phyloP scores from a whole-genome alignment of 2,113 vertebrate genomes.

The Sebastes schlegelii region DNA sequence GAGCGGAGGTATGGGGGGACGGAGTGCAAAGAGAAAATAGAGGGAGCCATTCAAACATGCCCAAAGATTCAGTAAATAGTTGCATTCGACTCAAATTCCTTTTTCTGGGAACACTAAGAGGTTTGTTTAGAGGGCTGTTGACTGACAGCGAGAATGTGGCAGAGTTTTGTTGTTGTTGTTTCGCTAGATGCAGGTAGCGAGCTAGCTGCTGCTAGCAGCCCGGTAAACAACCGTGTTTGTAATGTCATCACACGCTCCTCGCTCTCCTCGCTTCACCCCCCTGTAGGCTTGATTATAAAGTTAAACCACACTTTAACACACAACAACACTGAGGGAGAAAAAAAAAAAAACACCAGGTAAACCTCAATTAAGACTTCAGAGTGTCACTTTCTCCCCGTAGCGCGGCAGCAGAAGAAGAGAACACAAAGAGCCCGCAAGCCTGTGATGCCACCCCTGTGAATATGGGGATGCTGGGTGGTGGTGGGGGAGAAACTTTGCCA shows the following conservation, averaged over 20 bases:
- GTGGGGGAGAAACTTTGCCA: slow-evolving; percentile 75
- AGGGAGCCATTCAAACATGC: slow-evolving; percentile 74
- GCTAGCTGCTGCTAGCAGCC: slow-evolving; percentile 63
- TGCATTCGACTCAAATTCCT: slow-evolving; percentile 70
- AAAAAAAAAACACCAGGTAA: slow-evolving; percentile 69
- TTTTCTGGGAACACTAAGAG: slow-evolving; percentile 61
- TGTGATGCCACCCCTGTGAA: slow-evolving; percentile 80
- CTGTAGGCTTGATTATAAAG: slow-evolving; percentile 85
- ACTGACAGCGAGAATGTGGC: slow-evolving; percentile 72
- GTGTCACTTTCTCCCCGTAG: slow-evolving; percentile 76
- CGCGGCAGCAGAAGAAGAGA: slow-evolving; percentile 67
- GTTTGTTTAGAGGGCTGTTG: slow-evolving; percentile 75
- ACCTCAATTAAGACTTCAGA: slow-evolving; percentile 85
- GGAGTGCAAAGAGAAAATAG: slow-evolving; percentile 64
- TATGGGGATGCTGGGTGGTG: slow-evolving; percentile 63
- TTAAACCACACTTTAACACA: slow-evolving; percentile 78
- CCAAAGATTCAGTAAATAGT: slow-evolving; percentile 78
- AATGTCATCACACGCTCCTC: slow-evolving; percentile 72
- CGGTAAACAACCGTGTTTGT: slow-evolving; percentile 79
- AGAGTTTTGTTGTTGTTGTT: slow-evolving; percentile 77
- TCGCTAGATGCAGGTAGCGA: slow-evolving; percentile 47
- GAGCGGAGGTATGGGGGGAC: slow-evolving; percentile 46
- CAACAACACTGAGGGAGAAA: slow-evolving; percentile 63
- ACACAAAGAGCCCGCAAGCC: slow-evolving; percentile 75
- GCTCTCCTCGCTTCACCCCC: slow-evolving; percentile 66